Percentiles rank a stretch among this genome's conserved stretches.
phyloP scores from a whole-genome alignment of 2,797 vertebrate species.

The Mus minutoides region DNA sequence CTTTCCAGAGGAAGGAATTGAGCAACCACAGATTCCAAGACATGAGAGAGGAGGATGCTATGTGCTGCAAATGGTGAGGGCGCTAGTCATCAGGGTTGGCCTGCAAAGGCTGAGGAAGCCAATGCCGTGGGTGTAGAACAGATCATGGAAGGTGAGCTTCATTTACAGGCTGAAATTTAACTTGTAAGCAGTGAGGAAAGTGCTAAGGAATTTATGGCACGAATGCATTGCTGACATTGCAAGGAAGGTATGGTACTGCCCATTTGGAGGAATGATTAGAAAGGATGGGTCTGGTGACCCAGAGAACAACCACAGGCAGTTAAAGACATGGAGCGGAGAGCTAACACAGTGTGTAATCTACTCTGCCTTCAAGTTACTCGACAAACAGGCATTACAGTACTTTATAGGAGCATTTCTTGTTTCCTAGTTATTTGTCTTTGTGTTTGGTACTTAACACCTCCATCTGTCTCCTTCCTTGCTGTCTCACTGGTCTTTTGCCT shows the following conservation, averaged over 20 bases:
- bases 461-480: background rate
- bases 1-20: background rate
- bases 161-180: background rate
- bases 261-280: background rate
- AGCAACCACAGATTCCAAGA: background rate
- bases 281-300: background rate
- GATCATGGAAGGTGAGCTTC: background rate
- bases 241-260: background rate
- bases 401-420: background rate
- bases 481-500: background rate
- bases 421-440: background rate
- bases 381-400: background rate
- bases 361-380: background rate
- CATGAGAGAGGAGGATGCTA: background rate
- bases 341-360: background rate
- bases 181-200: background rate
- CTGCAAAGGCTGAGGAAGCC: background rate
- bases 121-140: background rate
- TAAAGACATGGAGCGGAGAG: background rate
- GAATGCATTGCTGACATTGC: background rate
- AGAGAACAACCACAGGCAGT: background rate
- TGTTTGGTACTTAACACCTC: background rate
- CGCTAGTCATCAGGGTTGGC: background rate
- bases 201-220: constrained; percentile 34
- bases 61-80: background rate